phyloP scores from a whole-genome alignment of 53 echinoderm and acorn worm genomes.

The Echinometra lucunter region DNA sequence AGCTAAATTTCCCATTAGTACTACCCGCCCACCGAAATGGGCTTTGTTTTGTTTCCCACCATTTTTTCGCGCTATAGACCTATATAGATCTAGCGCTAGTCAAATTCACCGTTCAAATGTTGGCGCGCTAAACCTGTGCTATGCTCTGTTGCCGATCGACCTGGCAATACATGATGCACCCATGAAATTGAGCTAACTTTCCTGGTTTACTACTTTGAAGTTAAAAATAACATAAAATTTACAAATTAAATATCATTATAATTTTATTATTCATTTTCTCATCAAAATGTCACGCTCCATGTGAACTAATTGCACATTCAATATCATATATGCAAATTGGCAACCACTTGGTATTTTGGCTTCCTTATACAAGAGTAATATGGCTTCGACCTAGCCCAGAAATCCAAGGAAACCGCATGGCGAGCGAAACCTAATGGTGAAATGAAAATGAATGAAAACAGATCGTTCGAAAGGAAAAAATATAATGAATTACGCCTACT shows the following conservation, averaged over 20 bases:
- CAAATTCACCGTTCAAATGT: slow-evolving; percentile 48
- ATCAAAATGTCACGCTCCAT: neutral
- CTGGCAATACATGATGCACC: neutral
- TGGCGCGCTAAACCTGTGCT: neutral
- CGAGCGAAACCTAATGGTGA: neutral
- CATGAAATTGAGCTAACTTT: neutral
- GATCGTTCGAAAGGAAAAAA: neutral
- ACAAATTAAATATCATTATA: neutral
- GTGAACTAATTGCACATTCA: neutral
- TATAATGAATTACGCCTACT: neutral
- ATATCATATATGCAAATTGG: neutral
- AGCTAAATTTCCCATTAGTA: too few species aligned
- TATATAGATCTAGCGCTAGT: too few species aligned
- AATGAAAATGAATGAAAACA: neutral
- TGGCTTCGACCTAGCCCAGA: neutral
- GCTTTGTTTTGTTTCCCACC: slow-evolving; percentile 19
- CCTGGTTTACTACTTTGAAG: neutral
- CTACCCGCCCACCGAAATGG: neutral
- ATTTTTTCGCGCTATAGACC: too few species aligned
- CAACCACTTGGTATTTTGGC: neutral
- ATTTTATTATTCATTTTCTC: neutral
- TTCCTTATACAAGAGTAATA: neutral
- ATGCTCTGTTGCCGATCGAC: neutral
- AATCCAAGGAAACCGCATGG: slow-evolving; percentile 37
- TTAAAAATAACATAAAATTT: neutral